Evolutionary conservation across 2,113 vertebrate genomes (phyloP), one percentile per base, ranked within the genome.

Genomic region (Percopsis transmontana): DNA sequence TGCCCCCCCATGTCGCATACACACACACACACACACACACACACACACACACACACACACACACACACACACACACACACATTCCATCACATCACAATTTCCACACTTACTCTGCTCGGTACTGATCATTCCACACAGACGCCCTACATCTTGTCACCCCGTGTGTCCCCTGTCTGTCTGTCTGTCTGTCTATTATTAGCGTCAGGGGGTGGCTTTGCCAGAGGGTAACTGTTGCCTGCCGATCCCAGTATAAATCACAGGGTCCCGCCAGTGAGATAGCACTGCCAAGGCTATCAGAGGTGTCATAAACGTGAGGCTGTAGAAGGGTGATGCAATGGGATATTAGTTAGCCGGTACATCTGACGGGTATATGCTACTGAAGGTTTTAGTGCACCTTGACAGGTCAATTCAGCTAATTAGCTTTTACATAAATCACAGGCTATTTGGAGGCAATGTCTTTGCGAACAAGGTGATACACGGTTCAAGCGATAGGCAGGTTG

Each of bases 81-180:
- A 50, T 7, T 19, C 11, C 40, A 27, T 18, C 27, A 38, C 27
- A n/a, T 20, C 27, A 33, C 27, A 33, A 33, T 33, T 33, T 33
- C 27, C 27, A 33, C 27, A 33, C 27, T 33, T 45, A 48, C 53
- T 69, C 66, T 27, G 20, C n/a, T 38, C 55, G 11, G 47, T 58
- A 54, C 52, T 38, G 33, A 62, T 52, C 18, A 4, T 14, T 45
- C 42, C 42, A 73, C 45, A 19, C 16, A 6, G 13, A 33, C 41
- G 39, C 57, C 41, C 16, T 51, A 71, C 61, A 74, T 77, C 66
- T 72, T 64, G 54, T 47, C 57, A 41, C 23, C 58, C 47, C 41
- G 13, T 59, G 20, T 14, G 19, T 19, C 7, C 51, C 50, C 21
- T 38, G 8, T 47, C 48, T 15, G 45, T 21, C 18, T 68, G 21